Evolutionary conservation across 2,888 invertebrate species (phyloP), one percentile per base, ranked within the genome.

Genomic region (Mesopsocus fuscifrons): DNA sequence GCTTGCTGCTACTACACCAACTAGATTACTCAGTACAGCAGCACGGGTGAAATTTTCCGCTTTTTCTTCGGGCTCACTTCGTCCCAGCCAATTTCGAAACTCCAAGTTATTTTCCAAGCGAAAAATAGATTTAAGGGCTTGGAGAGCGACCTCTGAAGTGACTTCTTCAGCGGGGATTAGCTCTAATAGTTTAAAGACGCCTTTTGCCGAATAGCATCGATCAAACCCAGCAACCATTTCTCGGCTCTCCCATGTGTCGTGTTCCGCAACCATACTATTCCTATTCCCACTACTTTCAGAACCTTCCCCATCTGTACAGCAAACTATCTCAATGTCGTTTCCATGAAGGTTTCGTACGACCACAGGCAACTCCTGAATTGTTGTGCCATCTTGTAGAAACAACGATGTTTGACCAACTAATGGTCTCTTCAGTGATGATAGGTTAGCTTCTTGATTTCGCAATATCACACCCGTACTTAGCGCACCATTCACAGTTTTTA

Each of bases 331-430:
- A 6, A 41, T 41, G 34, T 50, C 47, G 1, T 40, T 45, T 23
- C 45, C 42, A 15, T 42, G 45, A 5, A 51, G 41, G 43, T 57
- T 68, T 44, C 69, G 64, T 20, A 79, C 68, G 42, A 77, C 66
- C 11, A 75, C 61, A 2, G 77, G 77, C 40, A 79, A 62, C 55
- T 79, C 79, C 51, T 73, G 70, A 17, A 79, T 74, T 43, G 68
- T 66, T n/a, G 64, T 59, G 3, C 76, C 77, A 55, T 74, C 74
- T 59, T 80, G 77, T 43, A 75, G 60, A 35, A 79, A 56, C 45
- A 77, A 69, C 8, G 69, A 69, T 1, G 64, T 62, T 16, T 62
- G 59, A 2, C 57, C 57, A 15, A 64, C 51, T 21, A 11, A 11
- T 6, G 26, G 11, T 26, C 11, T 26, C 11, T 26, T 26, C 11